Base-by-base conservation (phyloP, 2,888 invertebrate genomes). In the Melanostoma mellinum region DNA sequence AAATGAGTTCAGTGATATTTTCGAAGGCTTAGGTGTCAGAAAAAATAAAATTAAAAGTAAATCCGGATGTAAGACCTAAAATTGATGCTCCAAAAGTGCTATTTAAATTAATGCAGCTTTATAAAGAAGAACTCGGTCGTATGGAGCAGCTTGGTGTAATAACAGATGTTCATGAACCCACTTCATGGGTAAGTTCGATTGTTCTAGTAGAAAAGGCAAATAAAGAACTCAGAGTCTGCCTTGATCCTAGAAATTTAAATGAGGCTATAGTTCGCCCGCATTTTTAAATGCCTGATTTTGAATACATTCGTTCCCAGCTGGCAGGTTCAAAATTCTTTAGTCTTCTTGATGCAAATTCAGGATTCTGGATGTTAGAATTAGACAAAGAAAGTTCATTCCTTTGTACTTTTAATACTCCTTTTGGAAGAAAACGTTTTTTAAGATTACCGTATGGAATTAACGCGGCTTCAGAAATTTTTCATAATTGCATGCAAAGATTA, bases 401-500 rank as follows among this genome's bases (percentile, higher is more conserved):
- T 3, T 87, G 86, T 52, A 86, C 85, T 9, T 86, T 86, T 52
- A 82, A 69, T 32, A 86, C 86, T 10, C 86, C 86, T 3, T 86
- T 85, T 72, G 86, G 86, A 32, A 84, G 86, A 35, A 85, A 80
- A 44, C 36, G 42, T 6, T 78, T 81, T 69, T 33, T 67, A 8
- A 42, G 68, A 32, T 44, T 85, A 20, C 78, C 71, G n/a, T 75
- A 56, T 67, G 71, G 79, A 1, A 48, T 79, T n/a, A 76, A 68
- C 20, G 67, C 35, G 9, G 71, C 78, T 10, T 32, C 79, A n/a
- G 71, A 81, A 53, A 65, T 74, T 32, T 85, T 85, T 48, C 77
- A 80, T 33, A 50, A 50, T 50, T 42, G 36, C 9, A 79, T 78
- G 44, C 52, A 60, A 2, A 52, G 46, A 68, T 10, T 53, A 56